Base-by-base conservation (phyloP, 2,888 invertebrate genomes). In the Sussaba pulchella region DNA sequence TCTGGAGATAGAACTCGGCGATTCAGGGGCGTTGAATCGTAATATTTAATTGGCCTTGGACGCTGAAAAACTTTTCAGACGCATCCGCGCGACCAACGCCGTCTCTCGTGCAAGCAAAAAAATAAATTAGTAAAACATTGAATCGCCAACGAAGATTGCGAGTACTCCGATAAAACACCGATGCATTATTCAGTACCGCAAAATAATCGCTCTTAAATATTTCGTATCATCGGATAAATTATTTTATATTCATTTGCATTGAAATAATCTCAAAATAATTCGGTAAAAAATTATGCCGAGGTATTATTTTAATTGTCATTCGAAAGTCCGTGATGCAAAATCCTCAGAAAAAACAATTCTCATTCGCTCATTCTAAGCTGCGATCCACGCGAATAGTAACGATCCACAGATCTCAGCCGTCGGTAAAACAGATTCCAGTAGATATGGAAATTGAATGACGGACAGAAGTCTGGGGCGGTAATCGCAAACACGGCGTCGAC, bases 381-480 rank as follows among this genome's bases (percentile, higher is more conserved):
- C 41, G 41, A 69, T 54, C 54, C 70, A 70, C 43, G 24, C 70
- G 57, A 57, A 26, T 45, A 26, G 24, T 45, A 57, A 57, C 57
- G 43, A 70, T 43, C 43, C 2, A 19, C 21, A 14, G 52, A 14
- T 39, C 41, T 39, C 43, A 41, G 26, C 24, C 24, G 12, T 14
- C 67, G 63, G 63, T 64, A 64, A 73, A 78, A 52, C 72, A 47
- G 69, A 73, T 72, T 76, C 63, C 67, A 76, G 57, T 31, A 61
- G 64, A 77, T 81, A 77, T 81, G 76, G 64, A 73, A 81, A 81
- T 81, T 69, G 76, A 80, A 76, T 17, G 54, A 24, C 45, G 71
- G 61, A 72, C 76, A 63, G 63, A 19, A 69, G 57, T 57, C 47
- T 41, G 54, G 41, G 54, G 6, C 41, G 8, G 12, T 45, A 73